Percentiles rank a stretch among this genome's conserved stretches.
These are phyloP conservation scores for Tridacna gigas DNA, from an alignment of 2,888 invertebrate species.

Conservation along the genomic window DNA sequence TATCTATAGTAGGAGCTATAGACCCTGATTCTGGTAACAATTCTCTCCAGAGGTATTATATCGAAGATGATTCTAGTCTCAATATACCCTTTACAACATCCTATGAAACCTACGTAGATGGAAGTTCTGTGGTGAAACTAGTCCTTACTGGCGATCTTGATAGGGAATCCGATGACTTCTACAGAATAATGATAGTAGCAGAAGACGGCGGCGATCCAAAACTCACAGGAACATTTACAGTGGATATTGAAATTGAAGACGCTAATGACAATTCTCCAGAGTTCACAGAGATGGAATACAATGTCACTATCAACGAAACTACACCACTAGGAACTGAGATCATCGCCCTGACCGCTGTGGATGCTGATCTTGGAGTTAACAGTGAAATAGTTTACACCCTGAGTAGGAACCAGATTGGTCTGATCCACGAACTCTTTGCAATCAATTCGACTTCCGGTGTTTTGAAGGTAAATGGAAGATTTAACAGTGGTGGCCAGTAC, in stretches of 20 bases:
- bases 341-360: constrained; percentile 90
- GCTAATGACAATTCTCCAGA: constrained; percentile 73
- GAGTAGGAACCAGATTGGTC: constrained; percentile 68
- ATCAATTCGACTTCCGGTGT: constrained; percentile 73
- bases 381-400: constrained; percentile 86
- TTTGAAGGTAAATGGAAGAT: constrained; percentile 67
- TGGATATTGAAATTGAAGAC: constrained; percentile 68
- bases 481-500: constrained; percentile 69
- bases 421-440: constrained; percentile 70
- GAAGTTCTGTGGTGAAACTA: constrained; percentile 71
- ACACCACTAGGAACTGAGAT: constrained; percentile 60
- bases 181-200: constrained; percentile 69
- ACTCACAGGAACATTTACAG: constrained; percentile 64
- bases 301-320: constrained; percentile 69
- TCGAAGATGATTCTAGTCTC: constrained; percentile 52
- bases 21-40: constrained; percentile 71
- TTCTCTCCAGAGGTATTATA: constrained; percentile 68
- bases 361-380: constrained; percentile 93
- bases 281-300: constrained; percentile 64
- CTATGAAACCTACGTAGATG: constrained; percentile 66
- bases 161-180: constrained; percentile 68
- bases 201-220: constrained; percentile 71
- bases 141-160: constrained; percentile 69
- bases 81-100: constrained; percentile 65
- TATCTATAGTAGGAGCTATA: constrained; percentile 68